Base-by-base conservation (phyloP, 2,797 vertebrate species). In the Acipenser oxyrinchus region DNA sequence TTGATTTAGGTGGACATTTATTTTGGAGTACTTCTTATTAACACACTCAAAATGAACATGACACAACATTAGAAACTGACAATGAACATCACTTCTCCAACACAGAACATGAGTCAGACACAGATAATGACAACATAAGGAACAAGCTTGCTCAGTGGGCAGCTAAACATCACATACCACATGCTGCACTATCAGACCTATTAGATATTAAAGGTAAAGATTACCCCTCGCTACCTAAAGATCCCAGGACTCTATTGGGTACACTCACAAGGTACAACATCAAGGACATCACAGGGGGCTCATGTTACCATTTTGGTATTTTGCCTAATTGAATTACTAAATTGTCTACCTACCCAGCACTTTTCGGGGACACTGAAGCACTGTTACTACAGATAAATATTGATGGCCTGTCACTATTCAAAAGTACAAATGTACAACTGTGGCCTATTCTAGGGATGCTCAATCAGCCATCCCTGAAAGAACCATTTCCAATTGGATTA, bases 331-430 rank as follows among this genome's bases (percentile, higher is more conserved):
- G n/a, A n/a, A n/a, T n/a, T n/a, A n/a, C n/a, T n/a, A n/a, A n/a
- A n/a, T n/a, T n/a, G n/a, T n/a, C n/a, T n/a, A 4, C 18, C 18
- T 18, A 18, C 18, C 12, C n/a, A n/a, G n/a, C n/a, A n/a, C n/a
- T n/a, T n/a, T n/a, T n/a, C n/a, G n/a, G n/a, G n/a, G n/a, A n/a
- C n/a, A n/a, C n/a, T n/a, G n/a, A n/a, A n/a, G n/a, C n/a, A n/a
- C n/a, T n/a, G n/a, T n/a, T n/a, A n/a, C n/a, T n/a, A n/a, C n/a
- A n/a, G n/a, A n/a, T n/a, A n/a, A n/a, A n/a, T n/a, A n/a, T n/a
- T n/a, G n/a, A n/a, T n/a, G n/a, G n/a, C n/a, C 58, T 60, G 12
- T n/a, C 58, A n/a, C 12, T 60, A 4, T 60, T 60, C n/a, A 60
- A 60, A 23, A 60, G 58, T 60, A n/a, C 13, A 10, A 10, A 10